Evolutionary conservation across 1,140 invertebrate species (phyloP).

Genomic region (Camponotus floridanus): DNA sequence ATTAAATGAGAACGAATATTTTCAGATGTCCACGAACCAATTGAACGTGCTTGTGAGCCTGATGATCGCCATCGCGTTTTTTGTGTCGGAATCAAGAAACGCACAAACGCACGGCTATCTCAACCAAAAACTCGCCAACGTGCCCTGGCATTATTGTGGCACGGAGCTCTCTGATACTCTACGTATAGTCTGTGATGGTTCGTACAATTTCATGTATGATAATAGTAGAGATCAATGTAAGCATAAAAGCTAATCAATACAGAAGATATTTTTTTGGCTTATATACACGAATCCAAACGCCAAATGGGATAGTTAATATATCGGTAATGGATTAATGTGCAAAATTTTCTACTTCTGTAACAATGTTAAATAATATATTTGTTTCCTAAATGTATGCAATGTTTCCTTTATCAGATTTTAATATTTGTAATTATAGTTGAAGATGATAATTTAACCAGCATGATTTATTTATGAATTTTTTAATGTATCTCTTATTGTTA

Average conservation of each 20-base stretch:
- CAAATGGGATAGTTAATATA: not conserved
- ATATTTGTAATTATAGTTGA: too few relatives aligned
- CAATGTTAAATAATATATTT: conserved; percentile 12
- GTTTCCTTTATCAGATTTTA: not conserved
- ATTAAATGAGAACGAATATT: too few relatives aligned
- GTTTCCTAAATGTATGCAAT: conserved; percentile 8
- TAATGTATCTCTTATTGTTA: too few relatives aligned
- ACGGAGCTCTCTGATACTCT: conserved; percentile 81
- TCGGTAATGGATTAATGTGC: not conserved
- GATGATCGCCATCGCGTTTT: too few relatives aligned
- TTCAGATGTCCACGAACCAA: too few relatives aligned
- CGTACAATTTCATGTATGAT: too few relatives aligned
- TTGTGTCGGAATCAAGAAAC: too few relatives aligned
- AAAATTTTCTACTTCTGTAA: not conserved
- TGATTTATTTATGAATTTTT: too few relatives aligned
- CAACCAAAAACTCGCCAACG: conserved; percentile 71
- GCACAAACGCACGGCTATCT: conserved; percentile 76
- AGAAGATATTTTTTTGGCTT: not conserved
- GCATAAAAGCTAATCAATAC: conserved; percentile 16
- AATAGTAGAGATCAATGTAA: conserved; percentile 82
- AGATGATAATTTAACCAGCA: too few relatives aligned
- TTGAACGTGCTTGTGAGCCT: too few relatives aligned
- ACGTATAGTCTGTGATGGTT: conserved; percentile 82
- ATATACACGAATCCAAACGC: not conserved
- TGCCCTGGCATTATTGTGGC: conserved; percentile 82